These are phyloP conservation scores for Lepidocyrtoides sp. DNA, from an alignment of 2,888 invertebrate species.

Conservation along the genomic window DNA sequence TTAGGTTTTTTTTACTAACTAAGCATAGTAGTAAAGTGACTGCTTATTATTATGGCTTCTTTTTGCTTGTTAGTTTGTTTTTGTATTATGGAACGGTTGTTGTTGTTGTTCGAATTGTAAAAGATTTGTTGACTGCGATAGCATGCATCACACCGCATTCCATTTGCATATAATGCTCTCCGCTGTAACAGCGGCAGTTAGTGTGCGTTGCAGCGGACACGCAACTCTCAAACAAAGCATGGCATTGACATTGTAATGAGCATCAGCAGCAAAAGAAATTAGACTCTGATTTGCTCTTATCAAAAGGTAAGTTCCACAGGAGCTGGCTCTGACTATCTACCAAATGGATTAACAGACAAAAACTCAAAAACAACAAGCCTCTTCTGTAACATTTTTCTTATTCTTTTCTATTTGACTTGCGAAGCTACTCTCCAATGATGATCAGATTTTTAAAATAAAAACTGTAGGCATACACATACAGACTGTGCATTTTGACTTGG, in stretches of 20 bases:
- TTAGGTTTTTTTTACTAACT: slow-evolving; percentile 23
- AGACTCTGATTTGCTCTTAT: slow-evolving; percentile 53
- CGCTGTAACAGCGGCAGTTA: too few relatives aligned
- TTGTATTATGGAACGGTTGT: slow-evolving; percentile 16
- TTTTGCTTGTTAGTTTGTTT: slow-evolving; percentile 43
- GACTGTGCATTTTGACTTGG: too few relatives aligned
- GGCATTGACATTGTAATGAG: slow-evolving; percentile 61
- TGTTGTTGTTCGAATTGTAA: background rate
- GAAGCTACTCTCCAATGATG: too few relatives aligned
- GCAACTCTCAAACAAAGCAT: background rate
- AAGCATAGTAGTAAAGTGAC: background rate
- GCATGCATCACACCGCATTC: slow-evolving; percentile 53
- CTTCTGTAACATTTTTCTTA: background rate
- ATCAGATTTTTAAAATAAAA: too few relatives aligned
- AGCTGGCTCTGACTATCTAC: background rate
- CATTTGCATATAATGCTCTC: slow-evolving; percentile 6
- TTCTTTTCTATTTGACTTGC: background rate
- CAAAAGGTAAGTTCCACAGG: slow-evolving; percentile 60
- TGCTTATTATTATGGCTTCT: slow-evolving; percentile 22
- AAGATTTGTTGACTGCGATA: slow-evolving; percentile 49
- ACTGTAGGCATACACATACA: too few relatives aligned
- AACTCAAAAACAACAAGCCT: background rate
- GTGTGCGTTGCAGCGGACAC: background rate
- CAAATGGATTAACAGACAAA: background rate
- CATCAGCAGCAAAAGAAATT: slow-evolving; percentile 55